These are phyloP conservation scores for Heteromyza rotundicornis DNA, from an alignment of 2,888 invertebrate species.

Conservation along the genomic window DNA sequence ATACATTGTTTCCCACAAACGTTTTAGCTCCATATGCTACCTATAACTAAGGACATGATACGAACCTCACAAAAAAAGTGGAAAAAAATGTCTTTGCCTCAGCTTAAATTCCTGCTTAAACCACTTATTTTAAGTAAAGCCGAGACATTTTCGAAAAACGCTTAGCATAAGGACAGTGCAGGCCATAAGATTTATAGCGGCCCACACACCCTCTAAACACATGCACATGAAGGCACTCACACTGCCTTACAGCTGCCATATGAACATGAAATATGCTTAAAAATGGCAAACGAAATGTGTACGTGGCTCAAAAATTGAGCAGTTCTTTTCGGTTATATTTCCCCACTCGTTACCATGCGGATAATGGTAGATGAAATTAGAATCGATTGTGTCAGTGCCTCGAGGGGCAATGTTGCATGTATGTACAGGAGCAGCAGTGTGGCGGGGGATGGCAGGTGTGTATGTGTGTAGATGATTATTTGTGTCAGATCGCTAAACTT, in stretches of 20 bases:
- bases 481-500: slow-evolving; percentile 14
- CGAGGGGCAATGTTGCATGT: not conserved
- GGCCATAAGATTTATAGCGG: slow-evolving; percentile 48
- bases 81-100: too few relatives aligned
- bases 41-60: too few relatives aligned
- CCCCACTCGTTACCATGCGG: not conserved
- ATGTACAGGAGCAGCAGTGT: not conserved
- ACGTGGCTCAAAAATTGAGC: not conserved
- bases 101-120: not conserved
- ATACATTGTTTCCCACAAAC: too few relatives aligned
- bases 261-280: slow-evolving; percentile 16
- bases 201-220: slow-evolving; percentile 8
- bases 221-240: not conserved
- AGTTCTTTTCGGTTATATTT: not conserved
- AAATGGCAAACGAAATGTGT: not conserved
- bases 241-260: not conserved
- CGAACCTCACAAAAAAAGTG: too few relatives aligned
- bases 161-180: slow-evolving; percentile 45
- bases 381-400: slow-evolving; percentile 9
- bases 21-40: too few relatives aligned
- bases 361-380: slow-evolving; percentile 3
- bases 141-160: not conserved
- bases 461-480: slow-evolving; percentile 16
- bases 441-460: not conserved
- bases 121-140: slow-evolving; percentile 1